Evolutionary conservation across 2,113 vertebrate genomes (phyloP).

Genomic region (Sigmodon hispidus): DNA sequence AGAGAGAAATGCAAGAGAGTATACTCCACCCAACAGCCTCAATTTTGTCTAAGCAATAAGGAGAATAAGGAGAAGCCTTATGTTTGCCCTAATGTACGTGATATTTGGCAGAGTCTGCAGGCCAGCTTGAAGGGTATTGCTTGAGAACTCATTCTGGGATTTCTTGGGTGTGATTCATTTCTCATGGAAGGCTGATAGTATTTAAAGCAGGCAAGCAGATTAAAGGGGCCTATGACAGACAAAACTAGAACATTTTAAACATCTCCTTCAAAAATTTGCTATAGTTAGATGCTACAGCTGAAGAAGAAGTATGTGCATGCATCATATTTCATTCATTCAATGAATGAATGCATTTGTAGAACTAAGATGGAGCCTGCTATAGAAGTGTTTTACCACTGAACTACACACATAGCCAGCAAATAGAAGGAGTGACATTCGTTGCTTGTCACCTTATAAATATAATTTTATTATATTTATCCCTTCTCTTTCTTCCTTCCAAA

Average conservation of each 20-base stretch:
- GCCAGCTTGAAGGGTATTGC: not conserved
- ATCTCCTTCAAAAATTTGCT: constrained; percentile 20
- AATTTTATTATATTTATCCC: not conserved
- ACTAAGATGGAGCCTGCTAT: not conserved
- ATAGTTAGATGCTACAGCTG: not conserved
- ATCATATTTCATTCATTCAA: constrained; percentile 20
- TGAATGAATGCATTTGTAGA: no score
- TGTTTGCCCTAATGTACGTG: not conserved
- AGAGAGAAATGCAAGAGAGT: constrained; percentile 59
- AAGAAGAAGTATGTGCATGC: not conserved
- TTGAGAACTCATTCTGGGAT: constrained; percentile 40
- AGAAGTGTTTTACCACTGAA: not conserved
- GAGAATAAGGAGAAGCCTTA: constrained; percentile 11
- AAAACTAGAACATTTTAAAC: constrained; percentile 46
- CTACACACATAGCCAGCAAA: not conserved
- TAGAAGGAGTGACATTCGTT: not conserved
- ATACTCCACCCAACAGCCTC: constrained; percentile 17
- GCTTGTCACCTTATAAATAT: constrained; percentile 35
- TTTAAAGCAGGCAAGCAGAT: constrained; percentile 15
- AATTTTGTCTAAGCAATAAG: constrained; percentile 41
- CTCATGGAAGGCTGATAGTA: not conserved
- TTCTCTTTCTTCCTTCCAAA: not conserved
- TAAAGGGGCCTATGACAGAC: not conserved
- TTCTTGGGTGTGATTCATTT: not conserved
- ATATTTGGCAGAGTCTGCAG: constrained; percentile 12